phyloP scores from a whole-genome alignment of 2,113 vertebrate species.

The Axis porcinus region DNA sequence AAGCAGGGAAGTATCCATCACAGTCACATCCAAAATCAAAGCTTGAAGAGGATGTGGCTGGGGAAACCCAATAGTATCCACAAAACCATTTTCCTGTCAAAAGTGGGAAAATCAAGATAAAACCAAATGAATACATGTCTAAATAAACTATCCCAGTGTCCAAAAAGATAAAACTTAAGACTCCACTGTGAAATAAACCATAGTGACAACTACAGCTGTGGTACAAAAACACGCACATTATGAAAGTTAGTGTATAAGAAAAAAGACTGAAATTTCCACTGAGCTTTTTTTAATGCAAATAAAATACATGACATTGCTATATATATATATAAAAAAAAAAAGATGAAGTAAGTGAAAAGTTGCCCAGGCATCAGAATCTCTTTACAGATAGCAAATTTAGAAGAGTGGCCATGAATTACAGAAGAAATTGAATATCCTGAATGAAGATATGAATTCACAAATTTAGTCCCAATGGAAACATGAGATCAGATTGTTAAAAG shows the following conservation, averaged over 20 bases:
- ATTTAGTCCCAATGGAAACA: neutral
- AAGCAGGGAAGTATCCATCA: neutral
- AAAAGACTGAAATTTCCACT: neutral
- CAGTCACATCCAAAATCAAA: neutral
- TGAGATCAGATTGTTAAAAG: neutral
- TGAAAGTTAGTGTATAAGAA: neutral
- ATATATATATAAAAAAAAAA: neutral
- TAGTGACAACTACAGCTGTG: neutral
- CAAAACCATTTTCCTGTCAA: neutral
- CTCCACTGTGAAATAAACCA: neutral
- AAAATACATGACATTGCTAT: neutral
- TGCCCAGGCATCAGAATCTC: neutral
- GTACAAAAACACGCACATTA: neutral
- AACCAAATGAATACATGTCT: neutral
- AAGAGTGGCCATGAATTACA: neutral
- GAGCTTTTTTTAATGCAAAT: neutral
- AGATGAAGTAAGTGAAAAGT: neutral
- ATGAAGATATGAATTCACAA: neutral
- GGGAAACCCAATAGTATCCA: neutral
- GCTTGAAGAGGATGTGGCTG: neutral
- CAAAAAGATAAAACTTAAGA: neutral
- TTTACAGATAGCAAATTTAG: neutral
- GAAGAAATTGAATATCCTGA: neutral
- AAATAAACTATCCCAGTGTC: neutral
- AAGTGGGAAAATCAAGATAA: neutral